Base-by-base conservation (phyloP, 2,113 vertebrate species). In the Sclerurus mexicanus region DNA sequence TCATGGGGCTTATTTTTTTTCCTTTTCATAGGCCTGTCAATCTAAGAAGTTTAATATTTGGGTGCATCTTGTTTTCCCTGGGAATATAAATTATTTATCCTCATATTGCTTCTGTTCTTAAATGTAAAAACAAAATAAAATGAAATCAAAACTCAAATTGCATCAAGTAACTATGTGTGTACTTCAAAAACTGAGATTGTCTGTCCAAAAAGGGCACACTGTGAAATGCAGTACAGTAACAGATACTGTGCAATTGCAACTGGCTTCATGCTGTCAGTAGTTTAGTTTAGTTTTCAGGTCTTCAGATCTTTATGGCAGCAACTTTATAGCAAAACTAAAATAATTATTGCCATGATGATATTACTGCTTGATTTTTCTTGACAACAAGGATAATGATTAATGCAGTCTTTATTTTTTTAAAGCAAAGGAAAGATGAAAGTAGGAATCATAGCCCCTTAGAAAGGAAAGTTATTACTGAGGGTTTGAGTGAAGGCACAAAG, bases 391-490 rank as follows among this genome's bases (percentile, higher is more conserved):
- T 89, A 64, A 79, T 74, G 11, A 71, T 84, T 87, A 60, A 94
- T 86, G 14, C 1, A 58, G 14, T 62, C 28, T 91, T 91, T 63
- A 73, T 63, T 91, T 30, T 96, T 96, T 92, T 93, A 71, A 97
- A 98, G 97, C 87, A 1, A 95, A 82, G 39, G 30, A 72, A 87
- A 91, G 77, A 93, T 63, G 62, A 58, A 89, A 72, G 28, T 58
- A 78, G 67, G 42, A 93, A 85, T 37, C 55, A 8, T 10, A 93
- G 58, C 40, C 55, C 37, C 56, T 47, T 84, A 82, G 85, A 91
- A 85, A 67, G 75, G 71, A 93, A 95, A 85, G 90, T 58, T 31
- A 50, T 80, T 81, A 40, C 39, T 67, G 85, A 95, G 74, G 52
- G n/a, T 75, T 83, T 85, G 53, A 50, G 8, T 75, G 78, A 93